phyloP scores from a whole-genome alignment of 2,888 invertebrate species.

The Sinohyriopsis cumingii region DNA sequence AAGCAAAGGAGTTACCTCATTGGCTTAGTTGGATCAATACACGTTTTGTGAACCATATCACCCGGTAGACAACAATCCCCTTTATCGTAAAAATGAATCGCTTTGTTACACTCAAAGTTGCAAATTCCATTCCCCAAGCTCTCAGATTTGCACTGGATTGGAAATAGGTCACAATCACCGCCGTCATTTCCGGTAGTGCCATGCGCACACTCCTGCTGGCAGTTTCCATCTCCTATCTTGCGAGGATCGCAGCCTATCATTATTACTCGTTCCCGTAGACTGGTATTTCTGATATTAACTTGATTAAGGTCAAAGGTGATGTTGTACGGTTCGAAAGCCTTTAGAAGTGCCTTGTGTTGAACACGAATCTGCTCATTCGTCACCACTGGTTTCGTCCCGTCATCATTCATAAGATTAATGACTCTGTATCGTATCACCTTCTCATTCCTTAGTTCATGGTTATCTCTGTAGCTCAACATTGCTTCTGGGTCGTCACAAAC shows the following conservation, averaged over 20 bases:
- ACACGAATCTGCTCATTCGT: conserved; percentile 47
- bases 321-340: conserved; percentile 63
- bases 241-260: conserved; percentile 60
- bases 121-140: conserved; percentile 59
- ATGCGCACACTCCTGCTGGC: conserved; percentile 61
- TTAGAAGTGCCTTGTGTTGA: conserved; percentile 53
- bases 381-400: conserved; percentile 58
- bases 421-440: conserved; percentile 59
- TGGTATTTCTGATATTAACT: conserved; percentile 44
- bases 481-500: conserved; percentile 66
- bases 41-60: conserved; percentile 39
- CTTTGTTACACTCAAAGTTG: conserved; percentile 62
- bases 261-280: conserved; percentile 47
- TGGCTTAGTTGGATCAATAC: conserved; percentile 59
- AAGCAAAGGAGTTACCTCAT: conserved; percentile 43
- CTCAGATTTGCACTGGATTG: conserved; percentile 37
- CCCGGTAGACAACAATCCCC: conserved; percentile 64
- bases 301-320: conserved; percentile 53
- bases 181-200: conserved; percentile 65
- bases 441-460: conserved; percentile 36
- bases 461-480: conserved; percentile 46
- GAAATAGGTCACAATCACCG: conserved; percentile 63
- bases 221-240: conserved; percentile 59
- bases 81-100: conserved; percentile 59
- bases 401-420: conserved; percentile 57